Evolutionary conservation across 2,797 vertebrate species (phyloP), one percentile per base, ranked within the genome.

Genomic region (Myripristis jacobus): DNA sequence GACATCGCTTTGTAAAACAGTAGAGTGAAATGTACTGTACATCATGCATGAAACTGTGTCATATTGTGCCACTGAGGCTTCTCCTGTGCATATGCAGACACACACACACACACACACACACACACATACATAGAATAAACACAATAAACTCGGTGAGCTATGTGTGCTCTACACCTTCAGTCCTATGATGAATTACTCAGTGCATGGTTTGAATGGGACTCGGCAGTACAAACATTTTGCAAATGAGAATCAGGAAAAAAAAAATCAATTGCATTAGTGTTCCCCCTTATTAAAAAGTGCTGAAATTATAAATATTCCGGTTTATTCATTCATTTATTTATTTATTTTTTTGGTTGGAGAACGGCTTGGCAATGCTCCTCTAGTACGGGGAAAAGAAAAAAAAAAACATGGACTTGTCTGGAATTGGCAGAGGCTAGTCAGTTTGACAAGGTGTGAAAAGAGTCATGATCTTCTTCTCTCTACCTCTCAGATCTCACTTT

Each of bases 361-460:
- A 61, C 75, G 77, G 69, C 70, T 75, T 48, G 63, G 59, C 52
- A 61, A 80, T 77, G 31, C 60, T 70, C 5, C 68, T 80, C 48
- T 21, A 44, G 66, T 72, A 56, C 52, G 31, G 64, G 25, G 34
- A 51, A 70, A 46, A 76, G 86, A 91, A 72, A 48, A 46, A 76
- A 86, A 91, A 72, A 31, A 31, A 48, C 72, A 73, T 79, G 50
- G 82, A 72, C 80, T 50, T 61, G 77, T 86, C 70, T 80, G 87
- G 55, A 87, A 66, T 66, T 69, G 80, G 81, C 60, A 56, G 60
- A 87, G 87, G 73, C 76, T 76, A 90, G 88, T 83, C 73, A 48
- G 79, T 79, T 88, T 92, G 93, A 93, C 91, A 84, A 91, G 87
- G 92, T 92, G 91, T 92, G 91, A 92, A 92, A 90, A 90, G 88